phyloP scores from a whole-genome alignment of 2,888 invertebrate species.

The Agrotis segetum region DNA sequence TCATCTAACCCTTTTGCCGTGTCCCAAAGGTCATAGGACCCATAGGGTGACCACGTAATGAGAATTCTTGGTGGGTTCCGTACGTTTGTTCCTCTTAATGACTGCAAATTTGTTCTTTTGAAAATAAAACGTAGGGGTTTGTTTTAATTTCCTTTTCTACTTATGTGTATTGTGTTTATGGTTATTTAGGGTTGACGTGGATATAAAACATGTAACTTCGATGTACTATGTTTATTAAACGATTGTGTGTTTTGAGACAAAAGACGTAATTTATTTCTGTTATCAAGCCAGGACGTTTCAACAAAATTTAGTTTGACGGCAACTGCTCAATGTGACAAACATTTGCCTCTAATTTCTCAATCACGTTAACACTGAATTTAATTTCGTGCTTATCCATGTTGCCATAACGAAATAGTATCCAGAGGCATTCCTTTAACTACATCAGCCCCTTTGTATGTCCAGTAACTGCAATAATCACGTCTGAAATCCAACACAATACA shows the following conservation, averaged over 20 bases:
- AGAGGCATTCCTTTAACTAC: not conserved
- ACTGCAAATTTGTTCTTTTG: conserved; percentile 70
- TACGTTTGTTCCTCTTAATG: conserved; percentile 69
- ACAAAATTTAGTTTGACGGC: not conserved
- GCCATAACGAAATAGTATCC: not conserved
- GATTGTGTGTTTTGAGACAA: not conserved
- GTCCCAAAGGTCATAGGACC: conserved; percentile 57
- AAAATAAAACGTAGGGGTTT: conserved; percentile 57
- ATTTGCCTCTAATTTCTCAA: not conserved
- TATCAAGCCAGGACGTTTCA: not conserved
- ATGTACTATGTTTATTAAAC: conserved; percentile 4
- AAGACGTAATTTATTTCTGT: not conserved
- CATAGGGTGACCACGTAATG: conserved; percentile 72
- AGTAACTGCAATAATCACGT: not conserved
- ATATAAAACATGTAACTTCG: not conserved
- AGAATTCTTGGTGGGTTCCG: conserved; percentile 75
- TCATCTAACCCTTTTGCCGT: conserved; percentile 63
- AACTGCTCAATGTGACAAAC: not conserved
- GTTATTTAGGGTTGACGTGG: conserved; percentile 6
- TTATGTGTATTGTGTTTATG: conserved; percentile 38
- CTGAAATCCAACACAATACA: not conserved
- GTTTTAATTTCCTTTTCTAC: conserved; percentile 57
- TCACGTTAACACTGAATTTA: not conserved
- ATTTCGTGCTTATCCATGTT: too few relatives aligned
- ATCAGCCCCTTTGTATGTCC: not conserved